These are phyloP conservation scores for Leucozona laternaria DNA, from an alignment of 2,888 invertebrate species.

Conservation along the genomic window DNA sequence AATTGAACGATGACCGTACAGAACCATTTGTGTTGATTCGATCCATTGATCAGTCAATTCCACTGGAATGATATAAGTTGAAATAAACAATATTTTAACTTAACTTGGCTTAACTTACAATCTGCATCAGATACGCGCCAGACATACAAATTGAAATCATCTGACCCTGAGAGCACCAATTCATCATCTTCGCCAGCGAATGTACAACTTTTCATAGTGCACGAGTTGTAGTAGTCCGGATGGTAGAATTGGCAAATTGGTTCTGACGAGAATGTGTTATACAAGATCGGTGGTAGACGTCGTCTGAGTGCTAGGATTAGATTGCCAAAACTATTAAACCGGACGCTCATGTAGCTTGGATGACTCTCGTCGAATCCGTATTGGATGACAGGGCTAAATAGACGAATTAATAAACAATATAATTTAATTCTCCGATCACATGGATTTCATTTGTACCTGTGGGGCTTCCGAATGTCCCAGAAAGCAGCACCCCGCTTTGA, in stretches of 20 bases:
- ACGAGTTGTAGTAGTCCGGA: slow-evolving; percentile 96
- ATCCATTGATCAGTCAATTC: slow-evolving; percentile 85
- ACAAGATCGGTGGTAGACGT: slow-evolving; percentile 94
- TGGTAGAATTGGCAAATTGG: slow-evolving; percentile 95
- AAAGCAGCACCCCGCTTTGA: slow-evolving; percentile 94
- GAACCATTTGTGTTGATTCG: slow-evolving; percentile 90
- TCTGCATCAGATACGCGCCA: slow-evolving; percentile 93
- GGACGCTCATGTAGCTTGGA: slow-evolving; percentile 95
- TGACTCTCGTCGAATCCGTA: slow-evolving; percentile 87
- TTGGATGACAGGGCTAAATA: slow-evolving; percentile 87
- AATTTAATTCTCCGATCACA: background rate
- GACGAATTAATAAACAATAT: background rate
- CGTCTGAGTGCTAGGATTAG: slow-evolving; percentile 92
- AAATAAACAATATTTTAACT: background rate
- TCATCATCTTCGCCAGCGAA: slow-evolving; percentile 96
- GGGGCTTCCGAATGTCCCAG: slow-evolving; percentile 94
- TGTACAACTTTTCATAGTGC: slow-evolving; percentile 98
- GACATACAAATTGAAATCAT: slow-evolving; percentile 97
- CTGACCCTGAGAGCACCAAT: slow-evolving; percentile 96
- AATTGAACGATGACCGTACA: slow-evolving; percentile 96
- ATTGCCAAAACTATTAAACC: slow-evolving; percentile 92
- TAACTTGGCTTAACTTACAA: slow-evolving; percentile 80
- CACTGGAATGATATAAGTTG: slow-evolving; percentile 77
- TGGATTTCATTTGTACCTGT: slow-evolving; percentile 85
- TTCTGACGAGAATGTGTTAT: slow-evolving; percentile 87